These are phyloP conservation scores for Entomobrya proxima DNA, from an alignment of 2,888 invertebrate species.

Conservation along the genomic window DNA sequence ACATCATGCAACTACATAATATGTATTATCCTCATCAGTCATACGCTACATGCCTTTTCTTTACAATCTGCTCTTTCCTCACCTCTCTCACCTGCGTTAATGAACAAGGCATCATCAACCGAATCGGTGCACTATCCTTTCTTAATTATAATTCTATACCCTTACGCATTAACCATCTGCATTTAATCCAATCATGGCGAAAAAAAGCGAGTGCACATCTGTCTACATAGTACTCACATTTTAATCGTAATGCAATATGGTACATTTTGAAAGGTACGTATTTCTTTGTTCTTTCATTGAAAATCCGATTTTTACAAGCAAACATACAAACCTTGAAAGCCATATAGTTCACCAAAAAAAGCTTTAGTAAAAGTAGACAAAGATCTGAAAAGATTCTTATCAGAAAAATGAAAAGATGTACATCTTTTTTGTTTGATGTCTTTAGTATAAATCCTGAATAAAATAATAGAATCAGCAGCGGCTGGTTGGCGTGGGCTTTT, in stretches of 20 bases:
- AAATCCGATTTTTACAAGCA: neutral
- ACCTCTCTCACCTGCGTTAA: too few relatives aligned
- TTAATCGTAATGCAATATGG: too few relatives aligned
- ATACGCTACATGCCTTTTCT: neutral
- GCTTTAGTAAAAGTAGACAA: constrained; percentile 14
- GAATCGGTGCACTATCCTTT: neutral
- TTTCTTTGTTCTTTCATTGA: too few relatives aligned
- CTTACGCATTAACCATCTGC: neutral
- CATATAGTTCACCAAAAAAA: neutral
- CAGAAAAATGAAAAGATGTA: neutral
- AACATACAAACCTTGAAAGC: neutral
- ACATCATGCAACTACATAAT: too few relatives aligned
- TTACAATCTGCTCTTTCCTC: neutral
- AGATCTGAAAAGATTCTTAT: neutral
- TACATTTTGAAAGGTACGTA: too few relatives aligned
- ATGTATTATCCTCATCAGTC: neutral
- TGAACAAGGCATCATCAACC: neutral
- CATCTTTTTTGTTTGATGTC: neutral
- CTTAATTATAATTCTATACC: too few relatives aligned
- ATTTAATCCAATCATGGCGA: constrained; percentile 28
- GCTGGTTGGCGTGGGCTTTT: neutral
- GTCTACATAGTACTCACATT: too few relatives aligned
- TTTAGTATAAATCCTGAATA: neutral
- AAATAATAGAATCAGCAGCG: too few relatives aligned
- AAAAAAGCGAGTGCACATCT: too few relatives aligned